Percentiles rank a stretch among this genome's conserved stretches.
phyloP scores from a whole-genome alignment of 1,140 invertebrate genomes.

The Eubasilissa regina region DNA sequence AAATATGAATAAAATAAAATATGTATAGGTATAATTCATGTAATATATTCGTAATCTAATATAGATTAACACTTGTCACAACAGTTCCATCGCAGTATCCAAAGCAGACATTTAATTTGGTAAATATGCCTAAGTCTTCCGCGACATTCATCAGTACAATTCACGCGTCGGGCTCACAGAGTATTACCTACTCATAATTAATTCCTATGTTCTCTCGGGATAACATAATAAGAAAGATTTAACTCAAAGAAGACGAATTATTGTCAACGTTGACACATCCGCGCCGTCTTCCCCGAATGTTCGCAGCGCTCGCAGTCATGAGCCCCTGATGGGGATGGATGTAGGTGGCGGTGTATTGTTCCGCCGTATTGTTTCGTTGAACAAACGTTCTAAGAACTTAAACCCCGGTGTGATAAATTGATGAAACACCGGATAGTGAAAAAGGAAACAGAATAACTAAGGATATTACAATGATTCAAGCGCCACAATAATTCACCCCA shows the following conservation, averaged over 20 bases:
- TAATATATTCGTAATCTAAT: background rate
- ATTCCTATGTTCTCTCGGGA: slow-evolving; percentile 31
- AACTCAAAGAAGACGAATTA: slow-evolving; percentile 22
- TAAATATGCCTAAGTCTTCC: slow-evolving; percentile 12
- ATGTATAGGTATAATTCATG: too few relatives aligned
- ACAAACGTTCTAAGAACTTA: slow-evolving; percentile 51
- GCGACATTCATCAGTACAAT: slow-evolving; percentile 30
- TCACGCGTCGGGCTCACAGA: slow-evolving; percentile 1
- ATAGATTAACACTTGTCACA: slow-evolving; percentile 2
- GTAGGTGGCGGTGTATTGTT: slow-evolving; percentile 18
- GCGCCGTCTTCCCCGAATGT: background rate
- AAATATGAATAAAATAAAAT: too few relatives aligned
- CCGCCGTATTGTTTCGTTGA: slow-evolving; percentile 50
- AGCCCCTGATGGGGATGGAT: slow-evolving; percentile 43
- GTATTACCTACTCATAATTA: slow-evolving; percentile 31
- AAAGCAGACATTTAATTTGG: slow-evolving; percentile 5
- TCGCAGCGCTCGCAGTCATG: slow-evolving; percentile 12
- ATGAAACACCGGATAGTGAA: slow-evolving; percentile 45
- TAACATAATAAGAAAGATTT: slow-evolving; percentile 43
- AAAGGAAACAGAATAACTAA: slow-evolving; percentile 32
- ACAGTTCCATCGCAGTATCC: slow-evolving; percentile 15
- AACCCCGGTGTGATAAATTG: slow-evolving; percentile 49
- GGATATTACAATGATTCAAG: slow-evolving; percentile 3
- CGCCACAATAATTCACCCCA: background rate
- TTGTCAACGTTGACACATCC: slow-evolving; percentile 29